A percentile compares a stretch with the other conserved stretches of the same genome.
Evolutionary conservation across 2,113 vertebrate species (phyloP).

Genomic region (Brachyhypopomus occidentalis): DNA sequence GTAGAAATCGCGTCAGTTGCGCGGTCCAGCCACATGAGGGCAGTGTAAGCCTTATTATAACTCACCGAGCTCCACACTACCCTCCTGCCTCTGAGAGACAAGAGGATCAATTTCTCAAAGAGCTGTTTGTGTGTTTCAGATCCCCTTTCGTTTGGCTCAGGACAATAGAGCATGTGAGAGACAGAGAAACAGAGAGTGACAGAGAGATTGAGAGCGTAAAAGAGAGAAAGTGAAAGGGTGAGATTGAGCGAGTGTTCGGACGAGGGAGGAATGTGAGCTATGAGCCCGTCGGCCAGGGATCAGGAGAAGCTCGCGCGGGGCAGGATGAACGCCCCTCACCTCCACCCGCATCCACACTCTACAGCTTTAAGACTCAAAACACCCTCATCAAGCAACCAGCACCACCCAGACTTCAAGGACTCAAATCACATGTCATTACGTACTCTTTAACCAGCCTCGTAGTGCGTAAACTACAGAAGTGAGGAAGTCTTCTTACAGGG

Average conservation of each 20-base stretch:
- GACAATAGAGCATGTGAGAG: too few relatives aligned
- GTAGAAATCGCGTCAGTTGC: background rate
- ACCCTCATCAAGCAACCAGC: background rate
- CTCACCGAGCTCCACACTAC: background rate
- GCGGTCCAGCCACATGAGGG: slow-evolving; percentile 49
- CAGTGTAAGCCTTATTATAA: slow-evolving; percentile 35
- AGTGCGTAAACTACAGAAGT: background rate
- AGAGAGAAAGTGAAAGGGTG: background rate
- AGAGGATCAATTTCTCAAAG: slow-evolving; percentile 26
- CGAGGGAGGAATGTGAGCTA: slow-evolving; percentile 46
- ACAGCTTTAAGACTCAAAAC: background rate
- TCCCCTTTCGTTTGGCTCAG: slow-evolving; percentile 9
- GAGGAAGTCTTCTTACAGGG: background rate
- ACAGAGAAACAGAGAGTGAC: background rate
- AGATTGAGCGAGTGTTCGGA: slow-evolving; percentile 21
- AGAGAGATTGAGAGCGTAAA: background rate
- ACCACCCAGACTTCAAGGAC: background rate
- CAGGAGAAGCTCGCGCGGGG: slow-evolving; percentile 42
- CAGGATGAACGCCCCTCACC: slow-evolving; percentile 3
- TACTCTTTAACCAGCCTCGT: background rate
- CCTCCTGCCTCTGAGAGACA: slow-evolving; percentile 14
- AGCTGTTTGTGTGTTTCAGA: slow-evolving; percentile 40
- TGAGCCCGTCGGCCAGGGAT: slow-evolving; percentile 39
- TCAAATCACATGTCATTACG: background rate
- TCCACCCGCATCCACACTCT: background rate